Evolutionary conservation across 2,113 vertebrate species (phyloP).

Genomic region (Monopterus albus): DNA sequence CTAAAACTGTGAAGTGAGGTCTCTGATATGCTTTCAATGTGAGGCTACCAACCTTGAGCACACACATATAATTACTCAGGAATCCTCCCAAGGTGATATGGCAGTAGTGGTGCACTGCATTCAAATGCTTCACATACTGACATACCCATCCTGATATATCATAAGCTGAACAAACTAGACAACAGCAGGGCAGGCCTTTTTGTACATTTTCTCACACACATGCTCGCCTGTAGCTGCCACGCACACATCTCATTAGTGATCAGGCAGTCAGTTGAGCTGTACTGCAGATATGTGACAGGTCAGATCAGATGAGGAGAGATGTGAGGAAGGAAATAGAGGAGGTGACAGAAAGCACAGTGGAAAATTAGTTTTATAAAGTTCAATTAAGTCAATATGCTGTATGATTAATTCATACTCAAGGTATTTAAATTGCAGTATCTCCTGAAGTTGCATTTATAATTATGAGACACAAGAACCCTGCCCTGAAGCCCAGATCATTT

Average conservation of each 20-base stretch:
- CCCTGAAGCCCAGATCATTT: no score
- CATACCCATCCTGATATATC: neutral
- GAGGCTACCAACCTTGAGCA: neutral
- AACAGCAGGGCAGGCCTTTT: neutral
- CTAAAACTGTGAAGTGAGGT: conserved; percentile 40
- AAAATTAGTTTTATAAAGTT: no score
- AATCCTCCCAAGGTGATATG: conserved; percentile 4
- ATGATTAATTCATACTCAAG: no score
- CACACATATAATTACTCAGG: neutral
- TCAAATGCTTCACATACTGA: neutral
- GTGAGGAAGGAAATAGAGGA: conserved; percentile 1
- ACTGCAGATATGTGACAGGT: conserved; percentile 55
- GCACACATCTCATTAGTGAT: neutral
- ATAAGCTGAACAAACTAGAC: neutral
- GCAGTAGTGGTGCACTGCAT: no score
- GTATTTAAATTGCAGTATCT: no score
- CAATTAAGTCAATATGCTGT: no score
- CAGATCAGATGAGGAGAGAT: conserved; percentile 10
- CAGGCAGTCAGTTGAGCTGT: conserved; percentile 8
- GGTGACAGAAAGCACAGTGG: conserved; percentile 1
- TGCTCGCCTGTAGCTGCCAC: neutral
- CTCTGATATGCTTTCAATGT: conserved; percentile 22
- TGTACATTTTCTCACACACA: neutral
- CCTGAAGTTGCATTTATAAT: no score
- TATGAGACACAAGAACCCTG: no score